phyloP scores from a whole-genome alignment of 2,888 invertebrate species.

The Tubulanus polymorphus region DNA sequence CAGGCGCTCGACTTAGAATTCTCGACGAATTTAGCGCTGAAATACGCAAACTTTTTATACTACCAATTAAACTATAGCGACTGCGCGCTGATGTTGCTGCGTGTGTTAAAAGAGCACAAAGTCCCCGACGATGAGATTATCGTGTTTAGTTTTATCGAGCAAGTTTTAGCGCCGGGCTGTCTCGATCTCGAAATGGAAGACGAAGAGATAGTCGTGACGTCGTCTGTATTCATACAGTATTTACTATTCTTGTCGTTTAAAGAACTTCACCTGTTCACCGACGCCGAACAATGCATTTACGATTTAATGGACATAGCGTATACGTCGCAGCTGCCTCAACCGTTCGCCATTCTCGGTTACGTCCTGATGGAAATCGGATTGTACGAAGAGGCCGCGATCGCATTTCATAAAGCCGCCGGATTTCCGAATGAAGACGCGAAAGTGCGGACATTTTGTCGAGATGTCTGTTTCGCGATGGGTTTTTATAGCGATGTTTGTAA shows the following conservation, averaged over 20 bases:
- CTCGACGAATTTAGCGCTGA: conserved; percentile 38
- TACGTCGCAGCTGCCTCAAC: conserved; percentile 31
- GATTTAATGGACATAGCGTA: conserved; percentile 34
- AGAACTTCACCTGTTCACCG: conserved; percentile 28
- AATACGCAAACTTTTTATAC: conserved; percentile 48
- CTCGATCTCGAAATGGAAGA: conserved; percentile 48
- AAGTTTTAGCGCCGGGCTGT: conserved; percentile 46
- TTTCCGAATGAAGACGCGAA: too few relatives aligned
- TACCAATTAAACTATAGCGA: conserved; percentile 44
- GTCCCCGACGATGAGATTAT: conserved; percentile 26
- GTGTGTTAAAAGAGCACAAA: conserved; percentile 23
- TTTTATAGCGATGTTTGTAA: too few relatives aligned
- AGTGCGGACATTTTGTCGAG: too few relatives aligned
- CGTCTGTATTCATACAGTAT: conserved; percentile 38
- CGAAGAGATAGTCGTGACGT: conserved; percentile 45
- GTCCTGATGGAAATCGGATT: conserved; percentile 45
- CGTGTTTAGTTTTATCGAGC: conserved; percentile 43
- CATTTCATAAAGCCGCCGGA: conserved; percentile 37
- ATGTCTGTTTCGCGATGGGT: too few relatives aligned
- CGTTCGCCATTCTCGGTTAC: conserved; percentile 45
- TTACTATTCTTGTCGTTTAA: conserved; percentile 46
- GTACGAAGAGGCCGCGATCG: conserved; percentile 41
- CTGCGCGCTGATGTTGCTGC: conserved; percentile 38
- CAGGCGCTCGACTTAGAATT: conserved; percentile 39
- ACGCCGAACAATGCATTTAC: conserved; percentile 38